Evolutionary conservation across 2,888 invertebrate species (phyloP), one percentile per base, ranked within the genome.

Genomic region (Stegophylla sp.): DNA sequence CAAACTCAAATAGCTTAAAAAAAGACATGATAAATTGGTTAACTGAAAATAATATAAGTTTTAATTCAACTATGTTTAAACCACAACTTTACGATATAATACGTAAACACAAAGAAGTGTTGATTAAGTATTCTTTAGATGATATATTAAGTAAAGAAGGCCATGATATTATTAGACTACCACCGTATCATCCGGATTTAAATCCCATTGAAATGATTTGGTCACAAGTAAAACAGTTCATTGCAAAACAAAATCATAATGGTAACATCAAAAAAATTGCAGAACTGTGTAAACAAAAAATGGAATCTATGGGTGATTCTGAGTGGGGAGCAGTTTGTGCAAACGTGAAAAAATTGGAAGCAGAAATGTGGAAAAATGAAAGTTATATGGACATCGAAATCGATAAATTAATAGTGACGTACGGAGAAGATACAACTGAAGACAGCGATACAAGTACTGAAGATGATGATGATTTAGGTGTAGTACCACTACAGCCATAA

Each of bases 281-380:
- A 48, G 48, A 69, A 51, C 51, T 53, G 51, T 26, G 69, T 69
- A 69, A 69, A 48, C 67, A 69, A 69, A 69, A 69, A 69, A 69
- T 48, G 17, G 26, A 69, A n/a, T 17, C 26, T 48, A 48, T 26
- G 26, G 20, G 67, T 66, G 1, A 45, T 10, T 45, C 66, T 23
- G 43, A n/a, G n/a, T n/a, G n/a, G n/a, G n/a, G n/a, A 66, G 26
- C 45, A 67, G 67, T 67, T 17, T 45, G 12, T 67, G 17, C 43
- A 67, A 67, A 48, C 26, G 26, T 67, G 45, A 67, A 67, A 26
- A 67, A 67, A 48, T 67, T 67, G 9, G 45, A 45, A 45, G 9
- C 1, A 15, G 43, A 23, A 45, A 45, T 45, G 13, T 66, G 43
- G 23, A 15, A 45, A 66, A 23, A 66, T 0, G 13, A 66, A 66